Evolutionary conservation across 2,797 vertebrate species (phyloP).

Genomic region (Melanotaenia maccullochi): DNA sequence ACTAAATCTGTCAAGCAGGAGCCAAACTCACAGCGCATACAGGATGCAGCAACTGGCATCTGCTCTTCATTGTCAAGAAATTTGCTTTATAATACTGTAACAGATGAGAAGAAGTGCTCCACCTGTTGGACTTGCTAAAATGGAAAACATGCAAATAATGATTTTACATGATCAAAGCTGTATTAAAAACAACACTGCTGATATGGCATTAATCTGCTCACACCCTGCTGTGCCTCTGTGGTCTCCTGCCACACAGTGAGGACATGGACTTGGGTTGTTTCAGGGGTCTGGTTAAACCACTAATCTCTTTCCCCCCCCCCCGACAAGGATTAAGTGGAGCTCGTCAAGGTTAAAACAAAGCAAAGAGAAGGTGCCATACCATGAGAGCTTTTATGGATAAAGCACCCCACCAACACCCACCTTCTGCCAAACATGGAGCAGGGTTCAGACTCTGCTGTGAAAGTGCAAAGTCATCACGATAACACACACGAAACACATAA

Average conservation of each 20-base stretch:
- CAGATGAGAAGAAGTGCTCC: constrained; percentile 23
- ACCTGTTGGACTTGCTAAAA: constrained; percentile 28
- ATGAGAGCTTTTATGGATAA: constrained; percentile 27
- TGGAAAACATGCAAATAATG: constrained; percentile 28
- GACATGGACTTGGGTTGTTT: constrained; percentile 4
- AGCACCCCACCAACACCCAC: not conserved
- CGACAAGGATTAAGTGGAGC: constrained; percentile 60
- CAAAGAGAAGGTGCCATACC: constrained; percentile 42
- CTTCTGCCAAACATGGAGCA: constrained; percentile 14
- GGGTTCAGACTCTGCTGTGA: not conserved
- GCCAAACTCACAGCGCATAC: constrained; percentile 50
- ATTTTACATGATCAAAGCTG: constrained; percentile 23
- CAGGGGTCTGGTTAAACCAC: constrained; percentile 47
- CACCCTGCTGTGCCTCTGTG: constrained; percentile 25
- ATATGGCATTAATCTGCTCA: constrained; percentile 16
- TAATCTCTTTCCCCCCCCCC: constrained; percentile 57
- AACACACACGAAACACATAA: not conserved
- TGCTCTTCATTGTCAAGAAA: constrained; percentile 42
- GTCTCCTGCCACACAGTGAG: not conserved
- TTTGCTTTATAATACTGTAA: not conserved
- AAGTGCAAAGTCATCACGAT: constrained; percentile 45
- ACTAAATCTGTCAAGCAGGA: constrained; percentile 70
- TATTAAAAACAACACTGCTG: constrained; percentile 7
- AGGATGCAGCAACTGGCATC: constrained; percentile 41
- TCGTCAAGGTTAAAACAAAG: constrained; percentile 40